Evolutionary conservation across 1,140 invertebrate genomes (phyloP), one percentile per base, ranked within the genome.

Genomic region (Drosophila nasuta): DNA sequence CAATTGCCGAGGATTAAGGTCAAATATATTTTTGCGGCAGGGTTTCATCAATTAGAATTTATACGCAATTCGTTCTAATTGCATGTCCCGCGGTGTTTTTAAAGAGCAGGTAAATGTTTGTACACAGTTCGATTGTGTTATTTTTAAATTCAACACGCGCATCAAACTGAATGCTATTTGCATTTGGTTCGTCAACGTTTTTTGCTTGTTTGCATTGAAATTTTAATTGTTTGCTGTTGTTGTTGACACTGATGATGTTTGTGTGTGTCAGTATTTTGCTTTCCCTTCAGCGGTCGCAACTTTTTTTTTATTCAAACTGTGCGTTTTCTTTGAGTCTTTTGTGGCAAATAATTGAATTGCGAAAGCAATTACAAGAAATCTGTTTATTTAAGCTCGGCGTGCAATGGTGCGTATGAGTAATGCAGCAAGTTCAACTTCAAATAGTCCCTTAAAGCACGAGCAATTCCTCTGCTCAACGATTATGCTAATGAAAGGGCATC

Each of bases 311-410:
- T 35, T 54, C 57, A 25, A 17, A 43, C 45, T 48, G 25, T n/a
- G 25, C 33, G 35, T 38, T 49, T 62, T 30, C 65, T 68, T 68
- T 63, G 58, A 49, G 43, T 75, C 51, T 66, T 66, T 41, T 69
- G 28, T 65, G 57, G 58, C 59, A 69, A 82, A 74, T 79, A 83
- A 88, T 83, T 88, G 80, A 83, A 87, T 88, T 88, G 59, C 69
- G 77, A 88, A 83, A 83, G 83, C 83, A 87, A 87, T 87, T 87
- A 88, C 83, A 74, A 41, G 59, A 71, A 87, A 83, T 83, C 70
- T 83, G 85, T 87, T 87, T 80, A 52, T 81, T 87, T 81, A 88
- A 75, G 85, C 70, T 68, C 59, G 65, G 72, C 70, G 74, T 76
- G 68, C 74, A 65, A 56, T 57, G 62, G 48, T 46, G 68, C 74